phyloP scores from a whole-genome alignment of 2,888 invertebrate genomes.

The Drosophila sordidula region DNA sequence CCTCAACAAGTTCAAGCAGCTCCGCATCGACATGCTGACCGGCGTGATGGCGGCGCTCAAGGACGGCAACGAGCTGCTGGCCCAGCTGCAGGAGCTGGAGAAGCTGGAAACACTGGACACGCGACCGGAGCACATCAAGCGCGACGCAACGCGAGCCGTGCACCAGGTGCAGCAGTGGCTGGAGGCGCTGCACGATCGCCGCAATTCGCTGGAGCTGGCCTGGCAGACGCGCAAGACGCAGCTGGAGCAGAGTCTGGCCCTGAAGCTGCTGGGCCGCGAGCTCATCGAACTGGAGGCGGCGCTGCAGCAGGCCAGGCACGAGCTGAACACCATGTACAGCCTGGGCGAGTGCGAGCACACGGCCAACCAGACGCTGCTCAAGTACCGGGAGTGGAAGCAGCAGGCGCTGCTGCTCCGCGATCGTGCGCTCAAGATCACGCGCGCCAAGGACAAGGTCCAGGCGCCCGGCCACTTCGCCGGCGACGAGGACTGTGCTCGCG shows the following conservation, averaged over 20 bases:
- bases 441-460: slow-evolving; percentile 91
- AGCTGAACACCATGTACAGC: slow-evolving; percentile 86
- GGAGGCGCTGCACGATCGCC: slow-evolving; percentile 90
- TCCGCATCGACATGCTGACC: slow-evolving; percentile 90
- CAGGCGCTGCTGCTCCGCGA: slow-evolving; percentile 91
- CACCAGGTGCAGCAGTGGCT: slow-evolving; percentile 91
- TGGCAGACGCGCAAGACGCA: slow-evolving; percentile 90
- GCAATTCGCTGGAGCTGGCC: slow-evolving; percentile 89
- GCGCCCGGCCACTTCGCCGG: slow-evolving; percentile 90
- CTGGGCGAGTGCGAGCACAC: slow-evolving; percentile 90
- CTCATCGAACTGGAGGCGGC: slow-evolving; percentile 88
- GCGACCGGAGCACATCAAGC: slow-evolving; percentile 88
- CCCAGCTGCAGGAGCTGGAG: slow-evolving; percentile 90
- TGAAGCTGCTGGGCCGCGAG: slow-evolving; percentile 90
- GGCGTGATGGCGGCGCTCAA: slow-evolving; percentile 92
- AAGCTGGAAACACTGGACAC: slow-evolving; percentile 91
- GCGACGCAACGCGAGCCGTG: slow-evolving; percentile 86
- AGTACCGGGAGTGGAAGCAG: slow-evolving; percentile 89
- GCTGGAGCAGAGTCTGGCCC: slow-evolving; percentile 91
- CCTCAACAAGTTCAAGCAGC: slow-evolving; percentile 89
- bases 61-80: slow-evolving; percentile 91
- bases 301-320: slow-evolving; percentile 86
- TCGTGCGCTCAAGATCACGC: slow-evolving; percentile 90
- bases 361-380: slow-evolving; percentile 89
- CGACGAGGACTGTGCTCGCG: slow-evolving; percentile 88